phyloP scores from a whole-genome alignment of 2,797 vertebrate genomes.

The Crocodylus rhombifer region DNA sequence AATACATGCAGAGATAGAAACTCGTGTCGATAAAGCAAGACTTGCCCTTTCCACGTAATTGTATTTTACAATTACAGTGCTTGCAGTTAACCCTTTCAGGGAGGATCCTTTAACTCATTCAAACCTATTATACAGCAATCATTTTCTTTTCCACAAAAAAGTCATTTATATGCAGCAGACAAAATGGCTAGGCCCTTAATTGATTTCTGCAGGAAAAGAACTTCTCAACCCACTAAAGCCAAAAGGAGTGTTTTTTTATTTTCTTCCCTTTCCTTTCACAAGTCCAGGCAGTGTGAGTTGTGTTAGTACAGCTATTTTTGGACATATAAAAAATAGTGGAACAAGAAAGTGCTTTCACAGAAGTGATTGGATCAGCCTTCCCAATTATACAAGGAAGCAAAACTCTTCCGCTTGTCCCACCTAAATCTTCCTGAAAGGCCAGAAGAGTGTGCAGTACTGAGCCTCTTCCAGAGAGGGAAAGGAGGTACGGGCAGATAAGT shows the following conservation, averaged over 20 bases:
- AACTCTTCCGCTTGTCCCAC: not conserved
- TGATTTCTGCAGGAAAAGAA: slow-evolving; percentile 34
- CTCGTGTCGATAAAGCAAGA: not conserved
- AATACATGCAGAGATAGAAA: not conserved
- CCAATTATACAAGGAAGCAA: not conserved
- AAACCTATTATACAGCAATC: slow-evolving; percentile 4
- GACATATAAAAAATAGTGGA: not conserved
- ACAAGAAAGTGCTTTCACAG: not conserved
- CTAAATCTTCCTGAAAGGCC: not conserved
- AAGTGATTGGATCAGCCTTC: not conserved
- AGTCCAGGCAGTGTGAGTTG: not conserved
- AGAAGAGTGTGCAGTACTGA: accelerated
- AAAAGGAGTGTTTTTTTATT: slow-evolving; percentile 28
- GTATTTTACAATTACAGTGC: not conserved
- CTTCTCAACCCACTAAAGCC: not conserved
- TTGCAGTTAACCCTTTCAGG: slow-evolving; percentile 25
- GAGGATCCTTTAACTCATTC: not conserved
- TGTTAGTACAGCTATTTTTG: not conserved
- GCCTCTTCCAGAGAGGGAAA: not conserved
- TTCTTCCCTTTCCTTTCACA: not conserved
- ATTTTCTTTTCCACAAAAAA: slow-evolving; percentile 46
- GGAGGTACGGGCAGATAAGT: not conserved
- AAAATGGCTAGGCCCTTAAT: slow-evolving; percentile 28
- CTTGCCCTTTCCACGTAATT: not conserved
- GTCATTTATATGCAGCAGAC: slow-evolving; percentile 19